A percentile compares a stretch with the other conserved stretches of the same genome.
Evolutionary conservation across 2,797 vertebrate genomes (phyloP).

Genomic region (Rhinichthys osculus): DNA sequence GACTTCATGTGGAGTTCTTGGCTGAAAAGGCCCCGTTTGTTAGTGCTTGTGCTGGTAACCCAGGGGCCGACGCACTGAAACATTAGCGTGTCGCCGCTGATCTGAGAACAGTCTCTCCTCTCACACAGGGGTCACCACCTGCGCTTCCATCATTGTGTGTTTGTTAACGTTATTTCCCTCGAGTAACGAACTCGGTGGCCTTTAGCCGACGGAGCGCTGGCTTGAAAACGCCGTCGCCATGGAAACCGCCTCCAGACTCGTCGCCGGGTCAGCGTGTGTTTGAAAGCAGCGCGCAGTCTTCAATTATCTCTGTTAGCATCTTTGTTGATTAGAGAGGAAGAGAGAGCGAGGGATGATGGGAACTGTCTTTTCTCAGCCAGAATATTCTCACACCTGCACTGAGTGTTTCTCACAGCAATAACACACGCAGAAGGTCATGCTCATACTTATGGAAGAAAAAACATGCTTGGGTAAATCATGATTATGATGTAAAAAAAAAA

Average conservation of each 20-base stretch:
- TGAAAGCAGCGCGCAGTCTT: slow-evolving; percentile 32
- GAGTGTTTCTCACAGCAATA: neutral
- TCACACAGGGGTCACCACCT: slow-evolving; percentile 15
- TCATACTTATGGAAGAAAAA: neutral
- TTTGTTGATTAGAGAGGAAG: slow-evolving; percentile 46
- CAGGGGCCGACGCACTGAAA: neutral
- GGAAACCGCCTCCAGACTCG: slow-evolving; percentile 51
- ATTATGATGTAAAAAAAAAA: neutral
- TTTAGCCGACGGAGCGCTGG: slow-evolving; percentile 28
- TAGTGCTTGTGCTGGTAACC: slow-evolving; percentile 14
- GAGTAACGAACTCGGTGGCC: slow-evolving; percentile 15
- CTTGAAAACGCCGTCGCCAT: slow-evolving; percentile 40
- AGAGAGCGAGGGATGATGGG: neutral
- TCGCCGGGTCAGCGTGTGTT: slow-evolving; percentile 34
- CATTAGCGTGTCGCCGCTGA: neutral
- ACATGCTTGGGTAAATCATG: neutral
- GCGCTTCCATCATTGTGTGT: slow-evolving; percentile 35
- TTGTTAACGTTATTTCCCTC: slow-evolving; percentile 12
- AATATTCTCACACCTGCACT: neutral
- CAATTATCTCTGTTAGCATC: slow-evolving; percentile 57
- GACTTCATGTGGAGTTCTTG: slow-evolving; percentile 24
- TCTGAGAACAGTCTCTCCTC: slow-evolving; percentile 7
- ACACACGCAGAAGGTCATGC: neutral
- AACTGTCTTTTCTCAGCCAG: neutral
- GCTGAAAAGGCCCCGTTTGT: slow-evolving; percentile 1